Evolutionary conservation across 1,140 invertebrate genomes (phyloP), one percentile per base, ranked within the genome.

Genomic region (Musca domestica): DNA sequence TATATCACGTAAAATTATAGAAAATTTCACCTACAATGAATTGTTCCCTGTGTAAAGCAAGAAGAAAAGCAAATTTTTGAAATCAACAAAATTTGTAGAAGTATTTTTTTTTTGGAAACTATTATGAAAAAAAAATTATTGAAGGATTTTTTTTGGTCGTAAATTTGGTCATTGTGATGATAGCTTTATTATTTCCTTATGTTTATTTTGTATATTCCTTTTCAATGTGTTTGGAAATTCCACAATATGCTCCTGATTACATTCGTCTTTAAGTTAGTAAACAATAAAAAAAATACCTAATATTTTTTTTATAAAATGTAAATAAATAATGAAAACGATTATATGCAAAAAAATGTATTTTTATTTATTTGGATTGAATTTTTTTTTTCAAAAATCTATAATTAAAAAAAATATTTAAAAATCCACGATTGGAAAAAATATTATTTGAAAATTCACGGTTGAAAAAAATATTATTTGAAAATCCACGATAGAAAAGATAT

Each of bases 1-100:
- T 3, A 84, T 88, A 61, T 81, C 83, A 1, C 86, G 86, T 67
- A 84, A 83, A 69, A 86, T 90, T 25, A 75, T 88, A 2, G 72
- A 77, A 27, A 82, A 83, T 23, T 89, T 86, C 66, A 84, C 86
- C 9, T 88, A 83, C 67, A 76, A 84, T 20, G 84, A 87, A 72
- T 77, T 90, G 0, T 89, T 89, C 74, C 88, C 88, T 5, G 70
- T 66, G 5, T 69, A 69, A 69, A 52, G 12, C n/a, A 25, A 15
- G 22, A 14, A 61, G 19, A 61, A 9, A 9, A 25, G n/a, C n/a
- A n/a, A n/a, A 64, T 64, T 15, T 47, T 47, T 1, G 15, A n/a
- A 12, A 25, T 51, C 1, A 66, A 23, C 22, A 49, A 34, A 66
- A 52, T 51, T 20, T 52, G 17, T 17, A n/a, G 6, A 25, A 56